Evolutionary conservation across 2,797 vertebrate species (phyloP).

Genomic region (Hapalemur alaotrensis): DNA sequence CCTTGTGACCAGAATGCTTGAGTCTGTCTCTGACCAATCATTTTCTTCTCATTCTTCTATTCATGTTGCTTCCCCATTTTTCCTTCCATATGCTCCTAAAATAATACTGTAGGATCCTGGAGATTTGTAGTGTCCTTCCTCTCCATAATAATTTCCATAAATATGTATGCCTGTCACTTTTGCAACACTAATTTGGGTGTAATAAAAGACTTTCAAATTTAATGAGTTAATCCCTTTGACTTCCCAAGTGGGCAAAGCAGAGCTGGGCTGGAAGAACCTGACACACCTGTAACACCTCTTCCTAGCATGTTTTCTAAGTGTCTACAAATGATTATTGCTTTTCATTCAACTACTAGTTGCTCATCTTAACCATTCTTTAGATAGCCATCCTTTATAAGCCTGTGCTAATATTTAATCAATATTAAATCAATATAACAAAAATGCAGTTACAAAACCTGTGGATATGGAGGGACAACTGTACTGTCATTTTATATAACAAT

Average conservation of each 20-base stretch:
- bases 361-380: neutral
- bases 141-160: neutral
- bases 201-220: neutral
- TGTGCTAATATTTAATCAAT: neutral
- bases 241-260: neutral
- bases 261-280: neutral
- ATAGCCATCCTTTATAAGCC: neutral
- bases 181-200: neutral
- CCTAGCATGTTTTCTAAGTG: neutral
- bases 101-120: neutral
- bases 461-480: neutral
- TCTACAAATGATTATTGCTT: neutral
- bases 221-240: neutral
- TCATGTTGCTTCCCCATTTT: neutral
- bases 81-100: neutral
- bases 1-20: neutral
- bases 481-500: neutral
- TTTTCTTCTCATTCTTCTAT: neutral
- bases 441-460: neutral
- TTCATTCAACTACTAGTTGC: neutral
- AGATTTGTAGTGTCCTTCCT: neutral
- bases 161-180: neutral
- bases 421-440: constrained; percentile 26
- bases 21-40: neutral
- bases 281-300: neutral